Evolutionary conservation across 2,797 vertebrate species (phyloP), one percentile per base, ranked within the genome.

Genomic region (Otus scops): DNA sequence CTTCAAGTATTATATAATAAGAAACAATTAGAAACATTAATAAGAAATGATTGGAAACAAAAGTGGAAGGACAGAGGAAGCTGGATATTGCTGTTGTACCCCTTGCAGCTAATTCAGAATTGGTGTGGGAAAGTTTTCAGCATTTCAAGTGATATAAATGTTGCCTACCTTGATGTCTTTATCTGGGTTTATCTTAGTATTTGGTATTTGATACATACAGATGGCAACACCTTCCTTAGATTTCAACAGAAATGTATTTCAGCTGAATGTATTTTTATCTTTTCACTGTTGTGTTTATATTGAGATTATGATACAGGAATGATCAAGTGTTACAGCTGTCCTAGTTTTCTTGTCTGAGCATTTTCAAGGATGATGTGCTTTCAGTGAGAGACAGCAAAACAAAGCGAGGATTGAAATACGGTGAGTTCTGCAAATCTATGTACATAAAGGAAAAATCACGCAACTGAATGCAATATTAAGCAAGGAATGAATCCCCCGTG

Each of bases 301-400:
- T 87, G 84, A 79, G 48, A 80, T 94, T 77, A 43, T 80, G 61
- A n/a, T 56, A 28, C 3, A 3, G 38, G 65, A 84, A 70, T 32
- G 47, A 94, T 82, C 48, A 82, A 91, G 74, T 83, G 59, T 71
- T 92, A n/a, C 18, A 79, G 77, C 68, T 86, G 67, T 82, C 67
- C 54, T 92, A 69, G 39, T 94, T 94, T 84, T 61, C 82, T 75
- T 94, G 63, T 82, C 67, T 43, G 27, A 84, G 54, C 23, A 10
- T 86, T 95, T 92, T 86, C 69, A 84, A 79, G 74, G 69, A 73
- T 89, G 80, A 89, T 76, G 50, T 60, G 36, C 47, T 94, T 92
- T 85, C 70, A 68, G 0, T 59, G 63, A 63, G 22, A 78, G 61
- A 84, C 69, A 88, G 81, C 43, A 87, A 74, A 95, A 87, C 63